Conservation (phyloP, 64 coral and sea anemone genomes). For the Pocillopora damicornis region DNA sequence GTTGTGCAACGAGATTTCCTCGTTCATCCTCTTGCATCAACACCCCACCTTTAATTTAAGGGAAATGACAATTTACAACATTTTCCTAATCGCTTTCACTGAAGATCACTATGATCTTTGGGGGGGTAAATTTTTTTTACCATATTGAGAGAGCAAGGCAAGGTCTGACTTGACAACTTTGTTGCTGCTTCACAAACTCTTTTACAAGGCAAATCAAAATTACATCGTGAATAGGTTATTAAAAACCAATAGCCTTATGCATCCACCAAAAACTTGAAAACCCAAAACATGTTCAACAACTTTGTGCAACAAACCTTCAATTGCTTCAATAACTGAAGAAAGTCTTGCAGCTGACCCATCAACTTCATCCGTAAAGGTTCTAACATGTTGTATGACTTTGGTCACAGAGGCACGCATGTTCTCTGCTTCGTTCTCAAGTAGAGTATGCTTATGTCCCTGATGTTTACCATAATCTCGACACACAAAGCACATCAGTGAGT, state of each 20-base stretch:
- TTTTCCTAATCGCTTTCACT: neutral
- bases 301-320: slow-evolving; percentile 77
- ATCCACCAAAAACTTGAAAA: too few relatives aligned
- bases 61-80: neutral
- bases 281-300: too few relatives aligned
- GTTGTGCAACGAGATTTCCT: slow-evolving; percentile 36
- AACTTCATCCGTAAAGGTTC: slow-evolving; percentile 86
- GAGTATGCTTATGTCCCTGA: slow-evolving; percentile 90
- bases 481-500: slow-evolving; percentile 93
- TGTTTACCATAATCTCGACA: slow-evolving; percentile 99
- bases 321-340: slow-evolving; percentile 85
- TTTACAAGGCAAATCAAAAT: too few relatives aligned
- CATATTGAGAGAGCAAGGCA: too few relatives aligned
- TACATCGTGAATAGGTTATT: too few relatives aligned
- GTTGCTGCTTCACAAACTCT: too few relatives aligned
- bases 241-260: too few relatives aligned
- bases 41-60: slow-evolving; percentile 51
- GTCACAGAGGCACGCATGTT: slow-evolving; percentile 85
- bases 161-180: too few relatives aligned
- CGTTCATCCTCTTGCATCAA: slow-evolving; percentile 66
- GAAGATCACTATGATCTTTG: too few relatives aligned
- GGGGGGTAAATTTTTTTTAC: too few relatives aligned
- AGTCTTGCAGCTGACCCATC: slow-evolving; percentile 76
- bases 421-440: slow-evolving; percentile 87
- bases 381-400: slow-evolving; percentile 95